Evolutionary conservation across 2,113 vertebrate species (phyloP).

Genomic region (Xenopus borealis): DNA sequence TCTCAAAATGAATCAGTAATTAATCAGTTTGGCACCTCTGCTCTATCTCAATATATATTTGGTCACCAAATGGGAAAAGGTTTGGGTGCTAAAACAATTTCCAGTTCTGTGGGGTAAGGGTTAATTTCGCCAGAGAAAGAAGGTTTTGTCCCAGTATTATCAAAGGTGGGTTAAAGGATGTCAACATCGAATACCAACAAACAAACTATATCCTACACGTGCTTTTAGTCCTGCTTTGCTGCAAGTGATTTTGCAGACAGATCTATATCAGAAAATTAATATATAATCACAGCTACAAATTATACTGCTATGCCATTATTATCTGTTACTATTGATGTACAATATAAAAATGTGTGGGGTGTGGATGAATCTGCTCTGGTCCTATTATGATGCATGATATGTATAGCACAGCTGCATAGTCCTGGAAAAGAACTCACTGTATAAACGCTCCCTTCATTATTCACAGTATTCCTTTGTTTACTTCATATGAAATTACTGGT

Average conservation of each 20-base stretch:
- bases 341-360: slow-evolving; percentile 46
- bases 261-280: slow-evolving; percentile 22
- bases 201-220: too few species aligned
- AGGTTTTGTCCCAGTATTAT: too few species aligned
- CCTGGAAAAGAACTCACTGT: slow-evolving; percentile 59
- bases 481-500: slow-evolving; percentile 68
- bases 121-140: too few species aligned
- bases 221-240: background rate
- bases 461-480: slow-evolving; percentile 70
- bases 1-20: too few species aligned
- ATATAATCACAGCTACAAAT: background rate
- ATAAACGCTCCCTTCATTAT: slow-evolving; percentile 57
- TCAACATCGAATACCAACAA: background rate
- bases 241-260: background rate
- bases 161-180: background rate
- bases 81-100: too few species aligned
- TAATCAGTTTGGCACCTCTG: too few species aligned
- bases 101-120: too few species aligned
- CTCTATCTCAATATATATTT: too few species aligned
- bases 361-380: slow-evolving; percentile 45
- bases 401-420: slow-evolving; percentile 67
- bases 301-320: background rate
- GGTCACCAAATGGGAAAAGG: too few species aligned
- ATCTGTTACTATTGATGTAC: slow-evolving; percentile 16
- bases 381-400: slow-evolving; percentile 57